A percentile compares a stretch with the other conserved stretches of the same genome.
Evolutionary conservation across 2,797 vertebrate species (phyloP).

Genomic region (Manis pentadactyla): DNA sequence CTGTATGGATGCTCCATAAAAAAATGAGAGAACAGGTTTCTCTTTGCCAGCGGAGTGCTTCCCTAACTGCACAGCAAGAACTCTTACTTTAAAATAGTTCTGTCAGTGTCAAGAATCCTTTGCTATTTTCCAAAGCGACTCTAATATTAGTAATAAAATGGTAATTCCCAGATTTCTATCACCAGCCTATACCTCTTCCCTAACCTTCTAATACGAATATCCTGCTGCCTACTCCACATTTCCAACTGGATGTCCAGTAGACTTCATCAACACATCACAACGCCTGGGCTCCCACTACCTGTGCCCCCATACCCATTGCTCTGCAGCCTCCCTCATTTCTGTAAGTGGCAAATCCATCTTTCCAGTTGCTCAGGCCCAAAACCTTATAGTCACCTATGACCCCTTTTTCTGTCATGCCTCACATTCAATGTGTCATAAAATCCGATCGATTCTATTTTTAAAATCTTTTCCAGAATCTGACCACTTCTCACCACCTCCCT

Average conservation of each 20-base stretch:
- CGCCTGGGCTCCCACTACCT: too few relatives aligned
- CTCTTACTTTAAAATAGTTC: neutral
- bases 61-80: neutral
- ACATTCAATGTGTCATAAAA: neutral
- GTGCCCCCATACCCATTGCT: neutral
- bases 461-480: neutral
- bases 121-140: neutral
- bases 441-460: neutral
- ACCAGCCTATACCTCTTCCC: neutral
- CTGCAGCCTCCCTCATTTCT: neutral
- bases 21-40: neutral
- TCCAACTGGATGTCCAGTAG: neutral
- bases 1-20: accelerated
- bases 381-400: neutral
- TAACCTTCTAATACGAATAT: neutral
- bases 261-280: neutral
- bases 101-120: neutral
- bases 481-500: neutral
- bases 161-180: neutral
- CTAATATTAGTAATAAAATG: neutral
- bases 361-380: neutral
- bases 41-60: too few relatives aligned
- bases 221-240: neutral
- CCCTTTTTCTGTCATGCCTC: neutral
- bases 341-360: neutral